Evolutionary conservation across 2,888 invertebrate genomes (phyloP), one percentile per base, ranked within the genome.

Genomic region (Ctenicera cuprea): DNA sequence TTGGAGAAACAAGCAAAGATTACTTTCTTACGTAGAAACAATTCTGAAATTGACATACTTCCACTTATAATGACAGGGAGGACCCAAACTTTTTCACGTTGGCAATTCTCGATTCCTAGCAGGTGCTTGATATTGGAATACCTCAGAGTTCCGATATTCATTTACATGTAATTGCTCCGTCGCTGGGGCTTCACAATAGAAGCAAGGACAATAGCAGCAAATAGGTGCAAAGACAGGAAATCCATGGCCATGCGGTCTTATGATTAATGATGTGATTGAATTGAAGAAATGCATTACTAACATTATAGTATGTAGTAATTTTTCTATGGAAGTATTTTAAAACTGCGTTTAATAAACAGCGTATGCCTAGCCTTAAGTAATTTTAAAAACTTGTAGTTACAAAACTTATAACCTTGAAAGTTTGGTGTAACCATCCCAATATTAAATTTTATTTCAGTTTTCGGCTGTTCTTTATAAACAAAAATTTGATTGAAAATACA

Each of bases 111-210:
- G 68, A 79, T 77, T 76, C 77, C 76, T 73, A 72, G 71, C 79
- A 77, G 76, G 75, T 79, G 79, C 79, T 74, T 70, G 77, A 76
- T 79, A 79, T 79, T 79, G 79, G 69, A 79, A 79, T 79, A 77
- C 79, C 79, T 79, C 74, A 71, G 67, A 72, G 73, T 77, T 77
- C 76, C 77, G 80, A 79, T 80, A 80, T 80, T 80, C 80, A 80
- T 80, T 80, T 80, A 80, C 80, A 80, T 80, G 80, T 80, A 80
- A 80, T 80, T 80, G 80, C 80, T 76, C 76, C 76, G 76, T 74
- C 71, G 77, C 77, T 67, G 75, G 68, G 71, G 75, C 72, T 64
- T 72, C 64, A 75, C 75, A 75, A 75, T 72, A 69, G 74, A 68
- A 64, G 38, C 75, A 69, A 72, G 68, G 68, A 72, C 72, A 65